phyloP scores from a whole-genome alignment of 2,113 vertebrate genomes.

The Scomber japonicus region DNA sequence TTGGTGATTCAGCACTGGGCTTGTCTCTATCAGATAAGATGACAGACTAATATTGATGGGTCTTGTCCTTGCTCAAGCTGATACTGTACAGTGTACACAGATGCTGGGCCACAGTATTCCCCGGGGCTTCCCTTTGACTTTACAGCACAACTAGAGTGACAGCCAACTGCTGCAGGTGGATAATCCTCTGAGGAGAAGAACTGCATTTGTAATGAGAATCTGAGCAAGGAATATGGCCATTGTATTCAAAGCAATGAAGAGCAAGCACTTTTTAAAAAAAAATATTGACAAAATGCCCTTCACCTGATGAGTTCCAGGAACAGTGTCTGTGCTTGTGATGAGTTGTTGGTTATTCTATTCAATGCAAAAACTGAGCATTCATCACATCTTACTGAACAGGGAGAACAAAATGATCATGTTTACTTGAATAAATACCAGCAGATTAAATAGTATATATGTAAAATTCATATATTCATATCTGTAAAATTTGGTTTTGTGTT shows the following conservation, averaged over 20 bases:
- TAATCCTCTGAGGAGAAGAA: slow-evolving; percentile 55
- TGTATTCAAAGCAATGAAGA: slow-evolving; percentile 55
- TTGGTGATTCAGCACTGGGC: slow-evolving; percentile 71
- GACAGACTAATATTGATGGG: slow-evolving; percentile 79
- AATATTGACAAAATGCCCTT: slow-evolving; percentile 54
- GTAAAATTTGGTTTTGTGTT: neutral
- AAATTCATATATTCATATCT: neutral
- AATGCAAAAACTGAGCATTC: slow-evolving; percentile 8
- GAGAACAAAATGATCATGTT: slow-evolving; percentile 1
- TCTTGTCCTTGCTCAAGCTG: slow-evolving; percentile 73
- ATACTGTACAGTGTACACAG: slow-evolving; percentile 68
- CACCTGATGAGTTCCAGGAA: slow-evolving; percentile 42
- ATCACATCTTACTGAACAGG: slow-evolving; percentile 6
- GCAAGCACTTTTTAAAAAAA: slow-evolving; percentile 29
- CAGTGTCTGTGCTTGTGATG: slow-evolving; percentile 19
- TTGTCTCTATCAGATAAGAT: slow-evolving; percentile 77
- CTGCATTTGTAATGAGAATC: slow-evolving; percentile 63
- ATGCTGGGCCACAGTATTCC: slow-evolving; percentile 50
- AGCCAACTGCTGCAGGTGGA: slow-evolving; percentile 57
- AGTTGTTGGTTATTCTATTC: slow-evolving; percentile 18
- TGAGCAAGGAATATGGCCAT: slow-evolving; percentile 39
- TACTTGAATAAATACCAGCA: slow-evolving; percentile 18
- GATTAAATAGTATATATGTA: slow-evolving; percentile 9
- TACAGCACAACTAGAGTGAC: slow-evolving; percentile 58
- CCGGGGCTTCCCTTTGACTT: slow-evolving; percentile 59